Evolutionary conservation across 2,888 invertebrate genomes (phyloP).

Genomic region (Acleris holmiana): DNA sequence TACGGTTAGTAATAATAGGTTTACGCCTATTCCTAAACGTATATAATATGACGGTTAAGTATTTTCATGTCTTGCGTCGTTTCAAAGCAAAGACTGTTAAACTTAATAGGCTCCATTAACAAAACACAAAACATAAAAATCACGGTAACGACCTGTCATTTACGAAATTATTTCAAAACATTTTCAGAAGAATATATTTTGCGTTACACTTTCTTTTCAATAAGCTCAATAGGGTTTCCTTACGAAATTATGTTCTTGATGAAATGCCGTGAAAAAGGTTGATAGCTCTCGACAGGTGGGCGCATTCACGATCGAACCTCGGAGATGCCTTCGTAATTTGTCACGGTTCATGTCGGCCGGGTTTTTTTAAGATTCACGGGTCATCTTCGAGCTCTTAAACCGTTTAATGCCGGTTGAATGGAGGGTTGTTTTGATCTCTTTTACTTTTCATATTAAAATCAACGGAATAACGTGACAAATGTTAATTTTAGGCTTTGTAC

Average conservation of each 20-base stretch:
- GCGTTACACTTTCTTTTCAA: slow-evolving; percentile 36
- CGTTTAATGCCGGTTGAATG: slow-evolving; percentile 25
- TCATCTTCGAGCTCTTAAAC: slow-evolving; percentile 26
- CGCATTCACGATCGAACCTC: slow-evolving; percentile 33
- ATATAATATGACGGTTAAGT: too few relatives aligned
- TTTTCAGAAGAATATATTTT: slow-evolving; percentile 28
- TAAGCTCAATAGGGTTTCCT: slow-evolving; percentile 37
- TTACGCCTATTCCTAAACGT: too few relatives aligned
- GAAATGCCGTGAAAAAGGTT: slow-evolving; percentile 37
- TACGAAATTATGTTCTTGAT: slow-evolving; percentile 37
- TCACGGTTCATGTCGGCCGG: slow-evolving; percentile 26
- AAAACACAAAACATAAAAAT: not conserved
- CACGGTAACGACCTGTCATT: slow-evolving; percentile 32
- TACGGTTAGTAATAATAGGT: slow-evolving; percentile 1
- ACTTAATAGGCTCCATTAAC: too few relatives aligned
- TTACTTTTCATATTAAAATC: slow-evolving; percentile 12
- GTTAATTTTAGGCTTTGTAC: not conserved
- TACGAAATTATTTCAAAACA: slow-evolving; percentile 31
- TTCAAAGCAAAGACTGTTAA: too few relatives aligned
- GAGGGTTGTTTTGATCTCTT: slow-evolving; percentile 12
- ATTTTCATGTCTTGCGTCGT: too few relatives aligned
- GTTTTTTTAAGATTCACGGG: slow-evolving; percentile 32
- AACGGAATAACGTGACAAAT: slow-evolving; percentile 3
- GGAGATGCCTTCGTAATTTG: slow-evolving; percentile 33
- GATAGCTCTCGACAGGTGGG: slow-evolving; percentile 37